phyloP scores from a whole-genome alignment of 64 coral and sea anemone genomes.

The Dendronephthya gigantea region DNA sequence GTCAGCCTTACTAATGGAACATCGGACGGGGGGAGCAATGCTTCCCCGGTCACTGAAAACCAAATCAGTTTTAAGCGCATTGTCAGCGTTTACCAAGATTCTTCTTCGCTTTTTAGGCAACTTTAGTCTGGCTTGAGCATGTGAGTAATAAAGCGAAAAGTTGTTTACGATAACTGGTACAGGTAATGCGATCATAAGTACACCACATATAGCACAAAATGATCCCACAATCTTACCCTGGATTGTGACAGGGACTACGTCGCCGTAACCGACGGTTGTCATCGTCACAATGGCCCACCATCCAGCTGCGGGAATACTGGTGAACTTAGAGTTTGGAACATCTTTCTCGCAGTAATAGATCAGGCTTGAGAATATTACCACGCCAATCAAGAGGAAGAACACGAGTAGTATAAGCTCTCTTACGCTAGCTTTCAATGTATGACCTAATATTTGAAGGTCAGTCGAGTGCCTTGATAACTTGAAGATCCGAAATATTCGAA shows the following conservation, averaged over 20 bases:
- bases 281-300: constrained; percentile 99
- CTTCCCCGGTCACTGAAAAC: not conserved
- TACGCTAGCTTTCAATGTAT: constrained; percentile 48
- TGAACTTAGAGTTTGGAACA: constrained; percentile 40
- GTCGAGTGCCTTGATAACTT: constrained; percentile 73
- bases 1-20: not conserved
- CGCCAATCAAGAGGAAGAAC: constrained; percentile 45
- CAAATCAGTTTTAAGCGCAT: constrained; percentile 6
- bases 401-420: constrained; percentile 51
- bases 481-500: constrained; percentile 68
- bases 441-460: constrained; percentile 65
- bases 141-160: not conserved
- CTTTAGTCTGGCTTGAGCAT: constrained; percentile 1
- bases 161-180: not conserved
- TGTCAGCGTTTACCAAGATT: not conserved
- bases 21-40: not conserved
- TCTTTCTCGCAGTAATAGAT: constrained; percentile 77
- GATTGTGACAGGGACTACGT: constrained; percentile 43
- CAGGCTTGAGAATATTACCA: constrained; percentile 65
- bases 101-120: not conserved
- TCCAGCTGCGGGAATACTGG: constrained; percentile 64
- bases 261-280: constrained; percentile 98
- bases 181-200: constrained; percentile 9
- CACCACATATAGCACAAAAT: not conserved
- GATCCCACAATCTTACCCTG: not conserved